A percentile compares a stretch with the other conserved stretches of the same genome.
phyloP scores from a whole-genome alignment of 2,113 vertebrate genomes.

The Axis porcinus region DNA sequence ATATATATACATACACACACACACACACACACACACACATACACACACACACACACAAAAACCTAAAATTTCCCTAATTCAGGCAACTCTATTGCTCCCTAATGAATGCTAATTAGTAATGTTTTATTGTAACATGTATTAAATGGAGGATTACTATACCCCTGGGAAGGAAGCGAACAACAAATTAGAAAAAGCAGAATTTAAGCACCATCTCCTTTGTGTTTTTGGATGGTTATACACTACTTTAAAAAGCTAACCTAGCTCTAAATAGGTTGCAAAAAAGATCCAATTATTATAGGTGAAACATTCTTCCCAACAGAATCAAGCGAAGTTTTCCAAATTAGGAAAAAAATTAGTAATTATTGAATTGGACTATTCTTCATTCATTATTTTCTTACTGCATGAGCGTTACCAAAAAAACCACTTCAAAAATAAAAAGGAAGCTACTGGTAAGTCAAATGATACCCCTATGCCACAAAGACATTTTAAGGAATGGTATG shows the following conservation, averaged over 20 bases:
- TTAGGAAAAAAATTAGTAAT: neutral
- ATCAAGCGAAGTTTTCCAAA: neutral
- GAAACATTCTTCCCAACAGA: neutral
- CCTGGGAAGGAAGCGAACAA: neutral
- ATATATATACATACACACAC: too few relatives aligned
- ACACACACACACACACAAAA: neutral
- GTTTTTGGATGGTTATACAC: neutral
- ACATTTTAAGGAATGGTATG: neutral
- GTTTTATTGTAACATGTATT: neutral
- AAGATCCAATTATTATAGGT: neutral
- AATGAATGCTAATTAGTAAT: constrained; percentile 15
- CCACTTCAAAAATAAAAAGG: neutral
- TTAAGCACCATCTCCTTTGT: neutral
- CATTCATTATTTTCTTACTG: neutral
- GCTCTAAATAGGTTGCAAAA: neutral
- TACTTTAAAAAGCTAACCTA: neutral
- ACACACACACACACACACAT: neutral
- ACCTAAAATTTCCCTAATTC: constrained; percentile 8
- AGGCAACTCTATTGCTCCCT: neutral
- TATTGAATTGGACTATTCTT: neutral
- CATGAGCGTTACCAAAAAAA: neutral
- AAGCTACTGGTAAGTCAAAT: neutral
- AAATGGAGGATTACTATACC: neutral
- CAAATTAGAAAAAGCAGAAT: neutral
- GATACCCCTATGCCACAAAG: neutral